These are phyloP conservation scores for Bombus polaris DNA, from an alignment of 1,140 invertebrate genomes.

Conservation along the genomic window DNA sequence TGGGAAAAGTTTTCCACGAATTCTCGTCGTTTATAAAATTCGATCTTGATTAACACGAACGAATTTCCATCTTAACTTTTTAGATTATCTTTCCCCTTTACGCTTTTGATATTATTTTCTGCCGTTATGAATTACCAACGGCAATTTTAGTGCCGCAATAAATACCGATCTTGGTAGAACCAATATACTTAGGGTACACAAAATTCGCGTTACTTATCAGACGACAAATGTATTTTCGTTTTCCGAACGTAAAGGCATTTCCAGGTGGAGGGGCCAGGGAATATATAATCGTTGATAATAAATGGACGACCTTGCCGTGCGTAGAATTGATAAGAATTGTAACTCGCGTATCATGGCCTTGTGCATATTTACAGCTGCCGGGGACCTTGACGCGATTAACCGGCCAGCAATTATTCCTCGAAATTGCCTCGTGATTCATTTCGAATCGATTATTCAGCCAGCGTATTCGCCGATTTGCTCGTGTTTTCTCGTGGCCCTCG, in stretches of 20 bases:
- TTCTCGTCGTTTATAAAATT: no score
- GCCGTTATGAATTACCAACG: background rate
- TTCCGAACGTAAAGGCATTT: background rate
- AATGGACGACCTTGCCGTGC: conserved; percentile 57
- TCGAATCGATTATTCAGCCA: conserved; percentile 16
- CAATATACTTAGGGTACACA: background rate
- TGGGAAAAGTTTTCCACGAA: background rate
- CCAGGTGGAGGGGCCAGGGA: background rate
- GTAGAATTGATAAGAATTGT: conserved; percentile 63
- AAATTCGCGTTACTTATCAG: background rate
- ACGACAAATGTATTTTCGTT: conserved; percentile 3
- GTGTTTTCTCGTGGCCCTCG: background rate
- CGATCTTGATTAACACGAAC: background rate
- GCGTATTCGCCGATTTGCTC: background rate
- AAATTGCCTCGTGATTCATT: conserved; percentile 52
- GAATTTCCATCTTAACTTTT: background rate
- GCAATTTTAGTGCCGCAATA: background rate
- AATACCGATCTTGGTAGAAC: background rate
- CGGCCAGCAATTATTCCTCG: conserved; percentile 47
- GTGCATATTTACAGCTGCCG: conserved; percentile 47
- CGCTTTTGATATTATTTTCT: background rate
- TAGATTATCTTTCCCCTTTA: background rate
- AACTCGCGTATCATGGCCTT: conserved; percentile 60
- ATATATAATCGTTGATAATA: conserved; percentile 50
- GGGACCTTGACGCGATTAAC: conserved; percentile 58